phyloP scores from a whole-genome alignment of 2,888 invertebrate species.

The Phalera bucephala region DNA sequence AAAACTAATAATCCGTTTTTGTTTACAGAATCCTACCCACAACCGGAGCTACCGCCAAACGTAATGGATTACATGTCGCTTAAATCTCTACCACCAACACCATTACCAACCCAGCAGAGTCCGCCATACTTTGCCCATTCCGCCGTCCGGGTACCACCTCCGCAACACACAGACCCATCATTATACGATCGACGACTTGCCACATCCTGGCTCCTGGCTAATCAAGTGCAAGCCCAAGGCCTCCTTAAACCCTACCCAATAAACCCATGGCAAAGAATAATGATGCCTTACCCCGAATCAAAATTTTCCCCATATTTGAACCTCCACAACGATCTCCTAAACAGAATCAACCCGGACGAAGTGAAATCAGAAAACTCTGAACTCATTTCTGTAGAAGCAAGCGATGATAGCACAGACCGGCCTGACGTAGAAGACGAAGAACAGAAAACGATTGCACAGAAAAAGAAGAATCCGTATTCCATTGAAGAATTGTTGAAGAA shows the following conservation, averaged over 20 bases:
- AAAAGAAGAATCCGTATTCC: conserved; percentile 92
- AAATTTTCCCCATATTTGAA: conserved; percentile 68
- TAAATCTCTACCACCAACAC: conserved; percentile 56
- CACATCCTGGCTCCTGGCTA: conserved; percentile 81
- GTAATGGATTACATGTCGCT: conserved; percentile 75
- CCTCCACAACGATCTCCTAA: conserved; percentile 62
- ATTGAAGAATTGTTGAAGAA: conserved; percentile 94
- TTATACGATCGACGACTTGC: conserved; percentile 78
- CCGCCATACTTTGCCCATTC: conserved; percentile 71
- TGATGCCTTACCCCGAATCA: conserved; percentile 78
- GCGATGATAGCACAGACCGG: conserved; percentile 84
- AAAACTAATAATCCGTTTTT: too few relatives aligned
- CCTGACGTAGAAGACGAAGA: conserved; percentile 70
- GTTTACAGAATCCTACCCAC: conserved; percentile 69
- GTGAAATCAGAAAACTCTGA: conserved; percentile 70
- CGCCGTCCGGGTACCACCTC: conserved; percentile 66
- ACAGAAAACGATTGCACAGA: conserved; percentile 64
- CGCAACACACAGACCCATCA: conserved; percentile 52
- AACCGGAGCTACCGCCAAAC: conserved; percentile 63
- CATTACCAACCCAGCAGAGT: conserved; percentile 51
- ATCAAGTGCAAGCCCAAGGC: conserved; percentile 75
- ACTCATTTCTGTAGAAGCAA: conserved; percentile 81
- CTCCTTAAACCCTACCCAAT: conserved; percentile 78
- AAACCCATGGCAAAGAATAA: conserved; percentile 83
- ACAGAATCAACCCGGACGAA: conserved; percentile 65